phyloP scores from a whole-genome alignment of 1,140 invertebrate genomes.

The Cotesia glomerata region DNA sequence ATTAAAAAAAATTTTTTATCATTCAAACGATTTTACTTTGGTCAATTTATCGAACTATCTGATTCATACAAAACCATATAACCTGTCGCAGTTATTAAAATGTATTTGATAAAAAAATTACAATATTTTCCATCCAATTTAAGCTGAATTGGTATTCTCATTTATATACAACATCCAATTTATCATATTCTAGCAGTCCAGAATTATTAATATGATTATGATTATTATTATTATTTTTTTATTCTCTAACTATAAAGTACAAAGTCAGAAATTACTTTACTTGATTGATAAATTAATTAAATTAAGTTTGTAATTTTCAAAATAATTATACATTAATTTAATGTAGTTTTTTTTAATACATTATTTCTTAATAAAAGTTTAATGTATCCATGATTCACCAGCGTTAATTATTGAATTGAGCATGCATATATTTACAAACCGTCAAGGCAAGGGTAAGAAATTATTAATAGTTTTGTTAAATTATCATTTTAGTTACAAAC shows the following conservation, averaged over 20 bases:
- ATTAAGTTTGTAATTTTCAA: conserved; percentile 35
- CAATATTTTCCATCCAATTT: too few relatives aligned
- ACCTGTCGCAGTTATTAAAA: too few relatives aligned
- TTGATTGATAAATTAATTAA: too few relatives aligned
- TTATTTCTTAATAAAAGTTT: conserved; percentile 15
- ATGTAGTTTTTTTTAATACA: conserved; percentile 27
- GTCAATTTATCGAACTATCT: too few relatives aligned
- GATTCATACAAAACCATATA: too few relatives aligned
- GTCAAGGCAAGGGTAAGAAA: conserved; percentile 50
- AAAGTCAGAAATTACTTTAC: conserved; percentile 54
- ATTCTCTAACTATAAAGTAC: conserved; percentile 51
- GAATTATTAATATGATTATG: conserved; percentile 18
- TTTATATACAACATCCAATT: background rate
- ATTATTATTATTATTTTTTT: conserved; percentile 42
- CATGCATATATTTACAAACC: conserved; percentile 59
- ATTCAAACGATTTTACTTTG: too few relatives aligned
- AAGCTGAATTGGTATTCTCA: background rate
- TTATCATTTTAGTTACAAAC: too few relatives aligned
- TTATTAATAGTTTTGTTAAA: conserved; percentile 15
- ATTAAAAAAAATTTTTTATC: too few relatives aligned
- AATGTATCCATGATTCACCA: conserved; percentile 28
- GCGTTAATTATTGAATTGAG: conserved; percentile 47
- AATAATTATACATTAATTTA: conserved; percentile 28
- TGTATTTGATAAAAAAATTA: too few relatives aligned
- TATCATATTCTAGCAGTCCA: background rate